A percentile compares a stretch with the other conserved stretches of the same genome.
These are phyloP conservation scores for Sander lucioperca DNA, from an alignment of 2,113 vertebrate genomes.

Conservation along the genomic window DNA sequence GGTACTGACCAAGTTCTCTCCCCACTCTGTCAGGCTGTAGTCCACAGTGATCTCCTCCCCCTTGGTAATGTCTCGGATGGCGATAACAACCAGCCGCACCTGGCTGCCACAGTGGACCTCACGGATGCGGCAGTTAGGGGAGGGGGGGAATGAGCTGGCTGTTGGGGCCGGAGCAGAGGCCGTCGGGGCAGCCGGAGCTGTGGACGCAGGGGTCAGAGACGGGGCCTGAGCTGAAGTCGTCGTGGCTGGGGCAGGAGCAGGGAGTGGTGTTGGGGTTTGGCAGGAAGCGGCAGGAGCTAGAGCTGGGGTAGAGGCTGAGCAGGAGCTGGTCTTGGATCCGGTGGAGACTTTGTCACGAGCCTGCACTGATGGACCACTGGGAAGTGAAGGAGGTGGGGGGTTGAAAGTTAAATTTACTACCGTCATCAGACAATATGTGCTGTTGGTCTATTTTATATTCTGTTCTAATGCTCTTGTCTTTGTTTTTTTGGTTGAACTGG, in stretches of 20 bases:
- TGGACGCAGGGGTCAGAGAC: conserved; percentile 63
- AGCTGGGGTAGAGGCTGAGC: conserved; percentile 58
- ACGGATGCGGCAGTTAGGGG: conserved; percentile 86
- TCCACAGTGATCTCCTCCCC: conserved; percentile 88
- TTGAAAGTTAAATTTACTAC: not conserved
- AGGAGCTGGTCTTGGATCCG: conserved; percentile 57
- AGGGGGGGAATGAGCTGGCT: conserved; percentile 74
- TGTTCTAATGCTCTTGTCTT: not conserved
- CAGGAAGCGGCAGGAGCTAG: conserved; percentile 50
- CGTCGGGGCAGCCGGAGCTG: conserved; percentile 58
- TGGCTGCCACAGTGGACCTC: conserved; percentile 87
- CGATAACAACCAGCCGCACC: conserved; percentile 85
- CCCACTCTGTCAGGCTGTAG: conserved; percentile 87
- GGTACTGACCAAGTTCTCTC: conserved; percentile 82
- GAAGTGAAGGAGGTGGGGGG: not conserved
- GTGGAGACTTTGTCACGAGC: conserved; percentile 65
- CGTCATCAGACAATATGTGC: conserved; percentile 16
- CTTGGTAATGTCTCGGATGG: conserved; percentile 86
- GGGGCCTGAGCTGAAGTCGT: conserved; percentile 53
- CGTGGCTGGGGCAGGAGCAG: conserved; percentile 55
- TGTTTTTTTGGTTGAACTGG: not conserved
- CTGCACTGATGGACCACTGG: conserved; percentile 71
- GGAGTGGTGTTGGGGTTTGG: conserved; percentile 47
- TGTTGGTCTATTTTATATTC: not conserved
- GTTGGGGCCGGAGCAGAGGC: conserved; percentile 66